These are phyloP conservation scores for Amblyjoppa fuscipennis DNA, from an alignment of 2,888 invertebrate genomes.

Conservation along the genomic window DNA sequence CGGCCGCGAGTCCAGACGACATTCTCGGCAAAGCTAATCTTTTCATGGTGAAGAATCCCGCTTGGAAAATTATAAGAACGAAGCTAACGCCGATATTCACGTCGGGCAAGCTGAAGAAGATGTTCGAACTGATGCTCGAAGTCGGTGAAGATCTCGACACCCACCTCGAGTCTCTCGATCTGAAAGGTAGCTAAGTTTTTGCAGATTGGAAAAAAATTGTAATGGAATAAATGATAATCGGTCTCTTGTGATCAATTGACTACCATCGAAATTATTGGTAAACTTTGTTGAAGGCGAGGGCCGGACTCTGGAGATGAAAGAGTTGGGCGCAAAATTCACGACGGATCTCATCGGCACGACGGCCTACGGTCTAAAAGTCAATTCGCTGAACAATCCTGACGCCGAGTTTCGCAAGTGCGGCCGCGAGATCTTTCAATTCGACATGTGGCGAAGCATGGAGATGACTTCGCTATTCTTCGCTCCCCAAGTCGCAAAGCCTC, in stretches of 20 bases:
- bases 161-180: constrained; percentile 67
- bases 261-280: not conserved
- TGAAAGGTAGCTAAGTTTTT: constrained; percentile 70
- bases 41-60: constrained; percentile 84
- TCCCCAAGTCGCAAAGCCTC: constrained; percentile 81
- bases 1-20: constrained; percentile 81
- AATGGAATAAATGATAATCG: too few relatives aligned
- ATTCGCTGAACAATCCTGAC: constrained; percentile 84
- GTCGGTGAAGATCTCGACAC: constrained; percentile 74
- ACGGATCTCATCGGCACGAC: constrained; percentile 86
- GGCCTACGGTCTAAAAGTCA: constrained; percentile 85
- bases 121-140: constrained; percentile 77
- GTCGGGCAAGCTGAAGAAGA: constrained; percentile 78
- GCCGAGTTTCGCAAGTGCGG: constrained; percentile 85
- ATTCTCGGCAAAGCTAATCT: constrained; percentile 83
- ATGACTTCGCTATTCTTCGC: constrained; percentile 84
- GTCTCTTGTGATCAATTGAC: not conserved
- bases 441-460: constrained; percentile 81
- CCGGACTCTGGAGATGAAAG: constrained; percentile 77
- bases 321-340: constrained; percentile 78
- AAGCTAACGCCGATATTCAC: constrained; percentile 86
- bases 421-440: constrained; percentile 83
- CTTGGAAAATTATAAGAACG: constrained; percentile 84
- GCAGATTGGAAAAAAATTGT: not conserved
- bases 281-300: constrained; percentile 66